phyloP scores from a whole-genome alignment of 2,888 invertebrate genomes.

The Aricia artaxerxes region DNA sequence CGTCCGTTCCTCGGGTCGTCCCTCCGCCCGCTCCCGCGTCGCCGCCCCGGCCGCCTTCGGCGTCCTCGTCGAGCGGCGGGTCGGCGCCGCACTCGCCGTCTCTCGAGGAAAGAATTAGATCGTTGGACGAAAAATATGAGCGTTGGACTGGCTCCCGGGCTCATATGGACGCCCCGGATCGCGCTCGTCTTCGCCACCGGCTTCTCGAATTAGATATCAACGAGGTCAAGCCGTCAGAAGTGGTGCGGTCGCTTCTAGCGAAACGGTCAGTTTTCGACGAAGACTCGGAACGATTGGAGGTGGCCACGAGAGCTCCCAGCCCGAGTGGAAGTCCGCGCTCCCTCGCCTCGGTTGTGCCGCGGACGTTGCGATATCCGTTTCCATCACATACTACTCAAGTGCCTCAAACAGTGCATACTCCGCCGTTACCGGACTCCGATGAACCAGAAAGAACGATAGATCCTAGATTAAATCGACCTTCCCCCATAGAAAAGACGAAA shows the following conservation, averaged over 20 bases:
- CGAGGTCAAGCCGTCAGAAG: conserved; percentile 94
- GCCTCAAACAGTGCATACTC: conserved; percentile 26
- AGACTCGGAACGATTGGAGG: conserved; percentile 95
- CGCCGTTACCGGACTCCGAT: conserved; percentile 48
- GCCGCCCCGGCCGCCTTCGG: conserved; percentile 85
- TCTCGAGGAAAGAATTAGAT: conserved; percentile 94
- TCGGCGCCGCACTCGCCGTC: conserved; percentile 87
- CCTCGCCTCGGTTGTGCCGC: conserved; percentile 57
- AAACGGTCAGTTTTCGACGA: conserved; percentile 98
- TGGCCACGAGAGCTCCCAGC: conserved; percentile 91
- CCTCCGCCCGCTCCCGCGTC: conserved; percentile 81
- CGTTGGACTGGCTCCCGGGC: conserved; percentile 88
- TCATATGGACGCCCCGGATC: conserved; percentile 80
- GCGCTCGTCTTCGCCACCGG: conserved; percentile 84
- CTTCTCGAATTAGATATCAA: conserved; percentile 89
- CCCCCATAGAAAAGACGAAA: conserved; percentile 49
- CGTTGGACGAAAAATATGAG: conserved; percentile 95
- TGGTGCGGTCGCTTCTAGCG: conserved; percentile 94
- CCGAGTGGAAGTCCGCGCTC: conserved; percentile 64
- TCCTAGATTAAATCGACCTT: conserved; percentile 40
- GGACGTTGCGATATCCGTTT: conserved; percentile 66
- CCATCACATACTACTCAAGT: conserved; percentile 81
- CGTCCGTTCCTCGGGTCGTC: conserved; percentile 67
- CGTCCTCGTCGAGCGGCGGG: conserved; percentile 86
- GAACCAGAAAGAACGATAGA: conserved; percentile 37